Evolutionary conservation across 2,888 invertebrate species (phyloP), one percentile per base, ranked within the genome.

Genomic region (Drosophila mayaguana): DNA sequence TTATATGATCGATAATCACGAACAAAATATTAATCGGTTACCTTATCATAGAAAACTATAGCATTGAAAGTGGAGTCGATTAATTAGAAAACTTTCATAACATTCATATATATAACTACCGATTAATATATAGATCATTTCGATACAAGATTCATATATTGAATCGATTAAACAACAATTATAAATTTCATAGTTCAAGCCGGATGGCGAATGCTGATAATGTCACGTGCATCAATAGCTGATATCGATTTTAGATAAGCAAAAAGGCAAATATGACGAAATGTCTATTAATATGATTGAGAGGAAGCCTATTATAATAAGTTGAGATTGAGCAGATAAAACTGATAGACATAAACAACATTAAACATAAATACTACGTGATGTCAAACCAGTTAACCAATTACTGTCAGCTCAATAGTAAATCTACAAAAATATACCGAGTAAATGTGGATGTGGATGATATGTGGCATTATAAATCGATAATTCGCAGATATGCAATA

Each of bases 191-290:
- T 22, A 40, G 46, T 57, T 34, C 20, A 45, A 12, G 9, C 18
- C 14, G 2, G 3, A 14, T 50, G 28, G 45, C 18, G 61, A 53
- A 28, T n/a, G 56, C 28, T 36, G 46, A 64, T 40, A 71, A 28
- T 57, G 72, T 77, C 75, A 75, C 75, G 77, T 77, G 72, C n/a
- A 22, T 36, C 16, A 20, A 43, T 25, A 57, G 32, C 14, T 54
- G 34, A 50, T 75, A 75, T 67, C 34, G 74, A 67, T 73, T 78
- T 57, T 34, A 50, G 78, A 76, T 76, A 73, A 62, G 38, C 3
- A 28, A 50, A 50, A 5, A 20, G 2, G n/a, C 2, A 9, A 57
- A 61, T 18, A 34, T 73, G 74, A 76, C 63, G 68, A 57, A 61
- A 34, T 1, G 36, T 16, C 25, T 45, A 36, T 34, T 20, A 43